These are phyloP conservation scores for Bugula neritina DNA, from an alignment of 2,888 invertebrate species.

Conservation along the genomic window DNA sequence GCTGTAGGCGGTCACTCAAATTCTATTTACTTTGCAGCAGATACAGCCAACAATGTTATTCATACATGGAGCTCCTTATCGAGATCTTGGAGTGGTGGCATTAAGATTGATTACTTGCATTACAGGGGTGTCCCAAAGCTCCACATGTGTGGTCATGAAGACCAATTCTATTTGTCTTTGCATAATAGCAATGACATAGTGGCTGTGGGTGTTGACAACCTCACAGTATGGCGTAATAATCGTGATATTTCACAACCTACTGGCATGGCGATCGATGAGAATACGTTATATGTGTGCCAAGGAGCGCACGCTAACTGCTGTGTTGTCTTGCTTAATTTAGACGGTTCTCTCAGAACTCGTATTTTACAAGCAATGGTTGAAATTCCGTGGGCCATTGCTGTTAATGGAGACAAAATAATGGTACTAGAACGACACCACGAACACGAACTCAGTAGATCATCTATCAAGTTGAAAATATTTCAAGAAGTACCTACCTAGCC, in stretches of 20 bases:
- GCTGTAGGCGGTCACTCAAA: background rate
- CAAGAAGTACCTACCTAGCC: too few relatives aligned
- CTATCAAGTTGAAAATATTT: background rate
- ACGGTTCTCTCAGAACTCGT: background rate
- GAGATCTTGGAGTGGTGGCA: background rate
- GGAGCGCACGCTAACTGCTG: background rate
- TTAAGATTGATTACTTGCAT: background rate
- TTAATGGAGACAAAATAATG: background rate
- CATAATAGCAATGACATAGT: background rate
- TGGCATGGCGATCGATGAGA: constrained; percentile 4
- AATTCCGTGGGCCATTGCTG: background rate
- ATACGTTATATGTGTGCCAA: constrained; percentile 13
- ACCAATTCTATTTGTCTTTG: background rate
- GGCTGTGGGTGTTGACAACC: background rate
- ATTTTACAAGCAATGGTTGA: background rate
- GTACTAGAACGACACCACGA: constrained; percentile 1
- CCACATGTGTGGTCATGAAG: background rate
- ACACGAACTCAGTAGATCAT: background rate
- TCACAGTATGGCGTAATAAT: background rate
- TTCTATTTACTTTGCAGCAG: background rate
- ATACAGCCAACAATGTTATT: background rate
- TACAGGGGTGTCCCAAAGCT: background rate
- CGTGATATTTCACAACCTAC: background rate
- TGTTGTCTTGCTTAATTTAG: background rate
- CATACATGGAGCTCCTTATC: background rate